Evolutionary conservation across 2,113 vertebrate species (phyloP).

Genomic region (Todiramphus chloris): DNA sequence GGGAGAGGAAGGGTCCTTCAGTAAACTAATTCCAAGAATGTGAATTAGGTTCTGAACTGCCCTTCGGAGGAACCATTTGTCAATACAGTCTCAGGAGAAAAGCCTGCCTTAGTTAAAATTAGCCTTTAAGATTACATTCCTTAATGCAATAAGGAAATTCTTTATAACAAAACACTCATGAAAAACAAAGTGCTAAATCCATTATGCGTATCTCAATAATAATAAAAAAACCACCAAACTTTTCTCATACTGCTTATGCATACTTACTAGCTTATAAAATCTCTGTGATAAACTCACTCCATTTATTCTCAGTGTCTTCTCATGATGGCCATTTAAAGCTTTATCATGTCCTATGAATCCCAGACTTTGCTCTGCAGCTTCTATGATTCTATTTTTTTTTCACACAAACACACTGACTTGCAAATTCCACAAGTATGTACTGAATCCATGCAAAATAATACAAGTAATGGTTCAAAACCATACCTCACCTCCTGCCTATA

Average conservation of each 20-base stretch:
- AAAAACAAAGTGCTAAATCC: slow-evolving; percentile 8
- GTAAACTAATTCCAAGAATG: background rate
- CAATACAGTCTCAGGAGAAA: background rate
- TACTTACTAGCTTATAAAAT: background rate
- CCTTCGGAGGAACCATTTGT: slow-evolving; percentile 20
- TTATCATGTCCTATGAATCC: background rate
- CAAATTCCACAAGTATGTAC: background rate
- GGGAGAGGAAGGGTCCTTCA: background rate
- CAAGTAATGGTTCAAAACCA: background rate
- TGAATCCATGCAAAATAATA: background rate
- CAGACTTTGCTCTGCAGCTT: background rate
- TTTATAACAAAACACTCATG: background rate
- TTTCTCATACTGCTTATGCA: background rate
- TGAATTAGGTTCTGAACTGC: background rate
- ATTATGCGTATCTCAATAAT: background rate
- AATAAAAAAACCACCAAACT: background rate
- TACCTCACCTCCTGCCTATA: background rate
- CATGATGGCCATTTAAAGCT: background rate
- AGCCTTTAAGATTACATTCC: background rate
- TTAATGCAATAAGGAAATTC: slow-evolving; percentile 9
- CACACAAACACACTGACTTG: background rate
- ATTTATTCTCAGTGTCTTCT: background rate
- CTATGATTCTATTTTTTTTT: background rate
- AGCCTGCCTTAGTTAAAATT: background rate
- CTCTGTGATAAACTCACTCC: background rate